phyloP scores from a whole-genome alignment of 2,888 invertebrate genomes.

The Luperina nickerlii region DNA sequence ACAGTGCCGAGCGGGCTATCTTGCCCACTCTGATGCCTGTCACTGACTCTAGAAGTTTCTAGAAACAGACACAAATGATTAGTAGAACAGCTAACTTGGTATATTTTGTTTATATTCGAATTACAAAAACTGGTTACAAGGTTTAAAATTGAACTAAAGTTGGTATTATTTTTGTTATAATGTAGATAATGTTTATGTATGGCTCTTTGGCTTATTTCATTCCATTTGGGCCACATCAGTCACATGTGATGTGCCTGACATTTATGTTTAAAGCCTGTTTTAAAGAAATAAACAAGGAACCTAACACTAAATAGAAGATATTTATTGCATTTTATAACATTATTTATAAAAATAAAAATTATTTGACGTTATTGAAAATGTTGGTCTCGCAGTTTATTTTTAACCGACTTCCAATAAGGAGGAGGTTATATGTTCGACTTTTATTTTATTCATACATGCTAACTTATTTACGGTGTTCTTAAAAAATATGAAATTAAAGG shows the following conservation, averaged over 20 bases:
- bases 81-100: not conserved
- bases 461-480: not conserved
- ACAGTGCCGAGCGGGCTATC: constrained; percentile 97
- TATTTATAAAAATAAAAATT: not conserved
- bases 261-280: not conserved
- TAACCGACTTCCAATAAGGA: no score
- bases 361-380: not conserved
- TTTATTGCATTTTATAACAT: not conserved
- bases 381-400: not conserved
- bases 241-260: no score
- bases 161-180: not conserved
- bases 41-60: constrained; percentile 95
- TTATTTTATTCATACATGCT: not conserved
- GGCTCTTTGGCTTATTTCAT: not conserved
- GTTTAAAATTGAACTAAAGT: not conserved
- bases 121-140: not conserved
- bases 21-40: constrained; percentile 96
- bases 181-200: not conserved
- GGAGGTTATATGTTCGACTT: no score
- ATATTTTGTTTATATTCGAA: not conserved
- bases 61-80: constrained; percentile 1
- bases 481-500: not conserved
- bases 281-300: not conserved
- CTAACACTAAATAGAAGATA: no score
- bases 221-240: not conserved